Percentiles rank a stretch among this genome's conserved stretches.
These are phyloP conservation scores for Sceliomorpha sp. DNA, from an alignment of 2,888 invertebrate genomes.

Conservation along the genomic window DNA sequence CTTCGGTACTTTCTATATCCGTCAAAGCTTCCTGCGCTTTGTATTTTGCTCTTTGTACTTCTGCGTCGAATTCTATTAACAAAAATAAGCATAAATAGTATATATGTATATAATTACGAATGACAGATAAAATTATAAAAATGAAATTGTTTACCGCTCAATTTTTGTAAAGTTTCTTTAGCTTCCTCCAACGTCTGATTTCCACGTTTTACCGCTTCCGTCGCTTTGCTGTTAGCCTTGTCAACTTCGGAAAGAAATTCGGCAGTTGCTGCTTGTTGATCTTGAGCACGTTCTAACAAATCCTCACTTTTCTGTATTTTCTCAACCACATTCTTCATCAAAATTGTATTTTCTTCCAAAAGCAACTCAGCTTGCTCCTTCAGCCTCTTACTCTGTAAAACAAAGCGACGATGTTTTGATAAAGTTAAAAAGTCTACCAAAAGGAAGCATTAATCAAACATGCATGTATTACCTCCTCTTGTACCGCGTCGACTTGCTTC, in stretches of 20 bases:
- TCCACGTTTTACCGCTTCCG: constrained; percentile 91
- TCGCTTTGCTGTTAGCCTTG: constrained; percentile 87
- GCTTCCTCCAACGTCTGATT: constrained; percentile 91
- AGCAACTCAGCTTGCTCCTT: constrained; percentile 84
- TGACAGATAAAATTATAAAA: too few relatives aligned
- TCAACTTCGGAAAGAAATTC: constrained; percentile 90
- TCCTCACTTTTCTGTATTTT: constrained; percentile 85
- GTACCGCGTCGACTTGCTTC: constrained; percentile 85
- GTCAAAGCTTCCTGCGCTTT: constrained; percentile 89
- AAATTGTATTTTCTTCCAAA: constrained; percentile 82
- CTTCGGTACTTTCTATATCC: constrained; percentile 88
- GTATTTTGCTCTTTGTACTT: constrained; percentile 91
- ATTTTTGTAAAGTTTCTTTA: constrained; percentile 88
- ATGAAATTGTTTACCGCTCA: constrained; percentile 83
- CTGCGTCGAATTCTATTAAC: constrained; percentile 94
- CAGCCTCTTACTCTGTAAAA: constrained; percentile 79
- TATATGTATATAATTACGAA: too few relatives aligned
- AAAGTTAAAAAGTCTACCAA: not conserved
- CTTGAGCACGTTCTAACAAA: constrained; percentile 84
- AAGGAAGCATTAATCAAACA: too few relatives aligned
- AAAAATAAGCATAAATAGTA: too few relatives aligned
- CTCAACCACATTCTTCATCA: constrained; percentile 84
- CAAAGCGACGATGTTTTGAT: not conserved
- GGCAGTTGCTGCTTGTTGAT: constrained; percentile 89
- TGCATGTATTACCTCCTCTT: constrained; percentile 83